A percentile compares a stretch with the other conserved stretches of the same genome.
Evolutionary conservation across 2,888 invertebrate genomes (phyloP).

Genomic region (Parthenolecanium corni): DNA sequence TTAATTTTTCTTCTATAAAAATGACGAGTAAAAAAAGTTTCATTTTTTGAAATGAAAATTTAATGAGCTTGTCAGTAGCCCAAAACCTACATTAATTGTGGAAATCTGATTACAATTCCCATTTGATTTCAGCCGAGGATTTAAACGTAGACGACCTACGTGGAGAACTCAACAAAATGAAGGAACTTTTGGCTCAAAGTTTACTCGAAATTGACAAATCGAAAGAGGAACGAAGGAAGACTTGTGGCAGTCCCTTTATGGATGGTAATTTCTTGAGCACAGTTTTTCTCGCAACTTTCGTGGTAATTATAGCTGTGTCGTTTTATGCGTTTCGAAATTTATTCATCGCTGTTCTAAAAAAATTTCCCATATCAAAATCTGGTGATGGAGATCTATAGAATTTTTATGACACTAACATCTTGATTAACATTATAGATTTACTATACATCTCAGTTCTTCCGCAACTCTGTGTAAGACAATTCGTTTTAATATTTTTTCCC

Average conservation of each 20-base stretch:
- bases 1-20: no score
- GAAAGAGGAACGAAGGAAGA: conserved; percentile 40
- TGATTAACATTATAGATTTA: no score
- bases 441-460: no score
- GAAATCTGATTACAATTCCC: no score
- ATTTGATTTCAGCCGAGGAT: conserved; percentile 11
- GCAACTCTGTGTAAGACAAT: no score
- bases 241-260: conserved; percentile 50
- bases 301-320: conserved; percentile 68
- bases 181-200: conserved; percentile 54
- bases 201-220: conserved; percentile 42
- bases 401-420: no score
- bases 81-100: no score
- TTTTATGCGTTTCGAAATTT: conserved; percentile 76
- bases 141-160: conserved; percentile 65
- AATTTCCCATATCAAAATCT: conserved; percentile 54
- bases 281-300: conserved; percentile 65
- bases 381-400: conserved; percentile 50
- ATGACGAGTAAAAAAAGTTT: no score
- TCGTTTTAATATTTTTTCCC: no score
- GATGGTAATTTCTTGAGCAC: conserved; percentile 72
- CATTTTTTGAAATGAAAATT: no score
- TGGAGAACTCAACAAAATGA: conserved; percentile 66
- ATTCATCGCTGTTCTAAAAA: conserved; percentile 66
- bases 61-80: no score